Conservation (phyloP, 2,888 invertebrate genomes). For the Clitarchus hookeri region DNA sequence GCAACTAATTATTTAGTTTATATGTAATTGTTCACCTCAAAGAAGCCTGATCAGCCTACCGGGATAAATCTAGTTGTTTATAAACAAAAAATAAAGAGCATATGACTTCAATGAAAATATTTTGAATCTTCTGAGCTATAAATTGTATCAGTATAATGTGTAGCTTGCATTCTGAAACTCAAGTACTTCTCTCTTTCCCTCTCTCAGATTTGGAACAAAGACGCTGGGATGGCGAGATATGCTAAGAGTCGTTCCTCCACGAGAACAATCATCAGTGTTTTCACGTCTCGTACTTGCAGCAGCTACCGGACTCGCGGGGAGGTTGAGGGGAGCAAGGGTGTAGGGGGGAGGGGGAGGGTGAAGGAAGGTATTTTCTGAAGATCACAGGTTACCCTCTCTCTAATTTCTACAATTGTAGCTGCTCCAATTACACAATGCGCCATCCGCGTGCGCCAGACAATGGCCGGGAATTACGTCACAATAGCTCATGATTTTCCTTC, state of each 20-base stretch:
- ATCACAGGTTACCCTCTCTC: slow-evolving; percentile 36
- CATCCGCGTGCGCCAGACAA: slow-evolving; percentile 33
- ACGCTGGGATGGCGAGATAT: background rate
- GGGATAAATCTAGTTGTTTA: too few relatives aligned
- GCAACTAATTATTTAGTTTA: too few relatives aligned
- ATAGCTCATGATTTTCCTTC: slow-evolving; percentile 44
- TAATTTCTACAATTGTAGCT: slow-evolving; percentile 36
- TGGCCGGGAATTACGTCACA: slow-evolving; percentile 42
- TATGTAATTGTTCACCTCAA: too few relatives aligned
- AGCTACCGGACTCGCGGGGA: background rate
- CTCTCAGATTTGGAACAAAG: background rate
- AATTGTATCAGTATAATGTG: too few relatives aligned
- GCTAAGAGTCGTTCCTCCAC: background rate
- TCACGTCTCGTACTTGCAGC: background rate
- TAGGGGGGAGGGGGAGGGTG: background rate
- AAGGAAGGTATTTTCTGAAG: slow-evolving; percentile 22
- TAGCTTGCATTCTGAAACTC: too few relatives aligned
- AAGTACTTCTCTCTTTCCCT: too few relatives aligned
- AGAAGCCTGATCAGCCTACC: too few relatives aligned
- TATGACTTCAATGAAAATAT: too few relatives aligned
- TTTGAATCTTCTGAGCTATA: too few relatives aligned
- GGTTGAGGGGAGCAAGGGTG: background rate
- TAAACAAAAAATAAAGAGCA: too few relatives aligned
- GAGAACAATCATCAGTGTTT: background rate
- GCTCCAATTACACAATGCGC: slow-evolving; percentile 37